Evolutionary conservation across 2,888 invertebrate species (phyloP), one percentile per base, ranked within the genome.

Genomic region (Troides aeacus): DNA sequence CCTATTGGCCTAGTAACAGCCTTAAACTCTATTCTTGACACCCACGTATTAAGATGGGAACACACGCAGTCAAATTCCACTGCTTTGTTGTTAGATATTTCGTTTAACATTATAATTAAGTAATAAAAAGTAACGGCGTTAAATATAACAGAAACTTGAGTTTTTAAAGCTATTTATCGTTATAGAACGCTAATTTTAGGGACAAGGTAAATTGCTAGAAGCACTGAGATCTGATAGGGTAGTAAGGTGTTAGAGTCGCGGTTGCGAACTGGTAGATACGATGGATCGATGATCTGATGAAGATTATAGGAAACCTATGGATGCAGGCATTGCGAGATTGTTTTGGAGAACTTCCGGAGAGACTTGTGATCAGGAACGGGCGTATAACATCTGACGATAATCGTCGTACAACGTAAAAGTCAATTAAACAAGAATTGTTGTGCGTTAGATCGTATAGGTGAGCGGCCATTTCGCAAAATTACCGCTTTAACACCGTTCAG

Each of bases 381-480:
- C n/a, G 18, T n/a, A 5, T 53, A 53, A 18, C 53, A 8, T n/a
- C n/a, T 53, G 53, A 18, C 58, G 67, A 53, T 71, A 71, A 71
- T 67, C 68, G 68, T 39, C 59, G 68, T 62, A 61, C 57, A 71
- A 64, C 67, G 67, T 71, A 61, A 57, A 64, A 67, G 64, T 64
- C 63, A 53, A 71, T 71, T 71, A 68, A 61, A 57, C 21, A 17
- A 30, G 65, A 53, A 70, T 70, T 70, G 72, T 68, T 69, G 68
- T 62, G 36, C 62, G 66, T 62, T 66, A 71, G 66, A 65, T 62
- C 56, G 72, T 70, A 71, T 23, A 68, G 64, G 68, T 71, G 74
- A 72, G 65, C 70, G 71, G 79, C 81, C 79, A 84, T 86, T 88
- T 46, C 86, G 87, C 87, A 72, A 89, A 89, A 89, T 89, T 86